A percentile compares a stretch with the other conserved stretches of the same genome.
Evolutionary conservation across 2,888 invertebrate genomes (phyloP).

Genomic region (Eupithecia inturbata): DNA sequence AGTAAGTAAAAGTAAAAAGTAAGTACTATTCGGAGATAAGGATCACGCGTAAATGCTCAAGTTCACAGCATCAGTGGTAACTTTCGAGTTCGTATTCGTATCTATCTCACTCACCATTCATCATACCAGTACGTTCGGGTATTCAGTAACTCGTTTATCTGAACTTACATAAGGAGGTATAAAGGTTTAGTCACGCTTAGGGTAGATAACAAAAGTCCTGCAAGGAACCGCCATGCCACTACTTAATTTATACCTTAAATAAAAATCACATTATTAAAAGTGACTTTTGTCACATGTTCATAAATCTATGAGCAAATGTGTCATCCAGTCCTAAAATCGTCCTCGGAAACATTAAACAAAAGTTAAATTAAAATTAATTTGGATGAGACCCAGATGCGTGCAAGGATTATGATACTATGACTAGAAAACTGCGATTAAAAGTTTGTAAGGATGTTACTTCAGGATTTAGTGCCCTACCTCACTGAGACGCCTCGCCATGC

Average conservation of each 20-base stretch:
- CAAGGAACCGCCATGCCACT: background rate
- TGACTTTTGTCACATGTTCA: too few species aligned
- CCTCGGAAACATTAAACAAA: background rate
- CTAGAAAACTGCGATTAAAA: background rate
- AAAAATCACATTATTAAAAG: background rate
- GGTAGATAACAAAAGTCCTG: constrained; percentile 2
- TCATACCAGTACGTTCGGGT: constrained; percentile 24
- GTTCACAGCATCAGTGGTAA: constrained; percentile 19
- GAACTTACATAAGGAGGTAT: background rate
- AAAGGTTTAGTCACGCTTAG: constrained; percentile 7
- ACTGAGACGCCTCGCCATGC: too few species aligned
- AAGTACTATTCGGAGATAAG: too few species aligned
- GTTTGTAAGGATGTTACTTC: background rate
- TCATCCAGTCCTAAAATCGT: background rate
- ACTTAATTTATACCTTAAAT: background rate
- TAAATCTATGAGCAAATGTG: background rate
- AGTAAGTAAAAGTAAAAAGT: too few species aligned
- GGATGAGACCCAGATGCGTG: too few species aligned
- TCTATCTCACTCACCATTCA: constrained; percentile 31
- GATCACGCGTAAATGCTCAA: too few species aligned
- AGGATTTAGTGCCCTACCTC: too few species aligned
- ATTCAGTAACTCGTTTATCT: constrained; percentile 28
- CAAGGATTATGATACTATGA: background rate
- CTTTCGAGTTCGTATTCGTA: constrained; percentile 24
- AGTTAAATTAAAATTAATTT: background rate